Base-by-base conservation (phyloP, 2,113 vertebrate genomes). In the Pangasianodon hypophthalmus region DNA sequence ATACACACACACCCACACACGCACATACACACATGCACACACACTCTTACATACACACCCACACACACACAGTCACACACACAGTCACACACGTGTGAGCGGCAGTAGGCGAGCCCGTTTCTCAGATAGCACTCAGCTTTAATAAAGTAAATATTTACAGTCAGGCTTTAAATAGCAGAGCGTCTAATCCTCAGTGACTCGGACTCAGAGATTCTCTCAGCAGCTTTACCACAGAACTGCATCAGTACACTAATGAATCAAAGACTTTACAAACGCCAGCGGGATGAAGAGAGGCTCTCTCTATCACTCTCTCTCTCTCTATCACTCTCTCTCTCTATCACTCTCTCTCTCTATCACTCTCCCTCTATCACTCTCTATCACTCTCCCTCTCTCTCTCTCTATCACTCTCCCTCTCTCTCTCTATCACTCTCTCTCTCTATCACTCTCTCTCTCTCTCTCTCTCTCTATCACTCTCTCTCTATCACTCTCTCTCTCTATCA, bases 81-180 rank as follows among this genome's bases (percentile, higher is more conserved):
- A 32, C 81, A 32, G 18, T 8, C 52, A 24, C 13, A 18, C 32
- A 21, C 26, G 26, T 8, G 7, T 18, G 32, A 32, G 32, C n/a
- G n/a, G n/a, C n/a, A n/a, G n/a, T n/a, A n/a, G n/a, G 67, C 29
- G 5, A 9, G 41, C 1, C 44, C 6, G 4, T 50, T 13, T 50
- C 44, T 50, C 24, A 64, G 84, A 64, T 18, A 9, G 44, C 84
- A 85, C 41, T 29, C 58, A 48, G 60, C 60, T 48, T 85, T 85
- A 67, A 46, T 85, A 67, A 6, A 48, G 84, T 85, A 85, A 85
- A 85, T 85, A 85, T 85, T 85, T 67, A 48, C 41, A 87, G n/a
- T 52, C 9, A 21, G 64, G 26, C 41, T 87, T 77, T 87, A 87
- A 58, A 75, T 77, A 60, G 54, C 85, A 29, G n/a, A 24, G 46